Percentiles rank a stretch among this genome's conserved stretches.
Conservation (phyloP, 2,113 vertebrate species). For the Micromys minutus region DNA sequence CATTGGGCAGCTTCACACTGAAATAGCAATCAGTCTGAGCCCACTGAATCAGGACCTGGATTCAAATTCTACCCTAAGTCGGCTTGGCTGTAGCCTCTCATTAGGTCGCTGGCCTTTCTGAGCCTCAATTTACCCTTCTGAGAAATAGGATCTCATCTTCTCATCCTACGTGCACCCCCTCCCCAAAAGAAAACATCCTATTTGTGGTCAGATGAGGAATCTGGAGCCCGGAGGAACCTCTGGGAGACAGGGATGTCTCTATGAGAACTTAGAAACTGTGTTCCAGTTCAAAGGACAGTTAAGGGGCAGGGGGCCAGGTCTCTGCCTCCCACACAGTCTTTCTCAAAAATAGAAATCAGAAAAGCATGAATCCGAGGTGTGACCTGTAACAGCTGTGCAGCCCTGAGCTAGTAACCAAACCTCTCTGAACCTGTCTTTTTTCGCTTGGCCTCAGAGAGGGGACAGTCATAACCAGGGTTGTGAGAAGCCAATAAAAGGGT, state of each 20-base stretch:
- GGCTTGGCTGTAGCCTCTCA: background rate
- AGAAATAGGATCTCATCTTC: background rate
- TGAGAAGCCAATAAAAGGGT: background rate
- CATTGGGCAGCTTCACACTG: too few species aligned
- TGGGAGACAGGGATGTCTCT: too few species aligned
- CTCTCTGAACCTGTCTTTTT: background rate
- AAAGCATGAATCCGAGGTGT: accelerated
- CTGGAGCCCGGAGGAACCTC: background rate
- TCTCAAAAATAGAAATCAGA: background rate
- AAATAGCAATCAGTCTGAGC: background rate
- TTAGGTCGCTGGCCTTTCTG: background rate
- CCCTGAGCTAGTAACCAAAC: background rate
- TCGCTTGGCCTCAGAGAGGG: background rate
- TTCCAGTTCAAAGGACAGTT: background rate
- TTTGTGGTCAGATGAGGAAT: background rate
- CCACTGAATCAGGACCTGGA: background rate
- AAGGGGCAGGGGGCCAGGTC: background rate
- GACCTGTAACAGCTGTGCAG: background rate
- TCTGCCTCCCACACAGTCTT: background rate
- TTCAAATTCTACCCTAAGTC: background rate
- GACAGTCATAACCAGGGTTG: accelerated
- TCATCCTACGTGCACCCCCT: background rate
- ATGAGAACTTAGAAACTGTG: background rate
- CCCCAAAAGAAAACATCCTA: background rate
- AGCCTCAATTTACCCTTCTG: background rate